Evolutionary conservation across 2,888 invertebrate genomes (phyloP), one percentile per base, ranked within the genome.

Genomic region (Ichneumoninae sp.): DNA sequence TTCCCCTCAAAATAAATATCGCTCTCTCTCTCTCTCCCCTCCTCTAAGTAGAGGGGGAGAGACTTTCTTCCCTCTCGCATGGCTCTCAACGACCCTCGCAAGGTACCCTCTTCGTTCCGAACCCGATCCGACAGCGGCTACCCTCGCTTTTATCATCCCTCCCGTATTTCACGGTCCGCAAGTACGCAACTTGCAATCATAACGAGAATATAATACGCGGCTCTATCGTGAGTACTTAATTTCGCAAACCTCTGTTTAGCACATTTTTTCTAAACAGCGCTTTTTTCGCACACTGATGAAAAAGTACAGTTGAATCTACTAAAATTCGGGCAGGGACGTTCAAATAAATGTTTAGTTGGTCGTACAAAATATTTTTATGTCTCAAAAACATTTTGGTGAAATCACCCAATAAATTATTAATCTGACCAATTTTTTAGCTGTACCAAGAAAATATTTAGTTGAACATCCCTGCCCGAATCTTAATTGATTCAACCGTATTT

Each of bases 151-250:
- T 36, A 68, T 65, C 50, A 26, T 54, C 26, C 79, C 81, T 81
- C 52, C 60, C 79, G 76, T 70, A 30, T 68, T 62, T 81, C 79
- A 80, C 77, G 47, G 54, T 75, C 71, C 68, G 79, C 80, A 86
- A 82, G 83, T 81, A 83, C 84, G 77, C 85, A 85, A 69, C 75
- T 71, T 75, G 72, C 83, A 77, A 65, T 86, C 83, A 80, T 88
- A 87, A 88, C 84, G 86, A 88, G 82, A 84, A 85, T 87, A 87
- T 87, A 87, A 88, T 88, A 86, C 33, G 80, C 68, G 78, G 74
- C 70, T 76, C 47, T 80, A 75, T 44, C 66, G 26, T 30, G 71
- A 52, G 66, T 74, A 79, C 76, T 44, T 83, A 52, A 78, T 83
- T 76, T 66, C 57, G 44, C 33, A 60, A 26, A 50, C 22, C 44